A percentile compares a stretch with the other conserved stretches of the same genome.
phyloP scores from a whole-genome alignment of 2,888 invertebrate genomes.

The Leptopterna dolabrata region DNA sequence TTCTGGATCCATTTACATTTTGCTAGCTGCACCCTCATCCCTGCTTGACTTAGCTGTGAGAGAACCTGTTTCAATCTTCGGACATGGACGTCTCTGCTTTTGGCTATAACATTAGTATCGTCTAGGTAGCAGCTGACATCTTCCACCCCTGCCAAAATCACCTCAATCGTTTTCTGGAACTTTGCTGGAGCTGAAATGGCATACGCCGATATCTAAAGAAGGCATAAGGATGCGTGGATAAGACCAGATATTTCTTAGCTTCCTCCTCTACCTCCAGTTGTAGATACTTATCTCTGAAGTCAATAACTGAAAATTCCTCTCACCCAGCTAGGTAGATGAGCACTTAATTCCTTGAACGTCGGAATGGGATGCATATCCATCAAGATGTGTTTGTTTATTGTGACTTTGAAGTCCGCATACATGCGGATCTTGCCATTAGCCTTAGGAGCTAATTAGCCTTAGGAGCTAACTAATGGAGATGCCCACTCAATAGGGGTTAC shows the following conservation, averaged over 20 bases:
- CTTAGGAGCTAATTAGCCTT: too few relatives aligned
- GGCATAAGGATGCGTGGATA: not conserved
- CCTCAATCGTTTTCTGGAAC: constrained; percentile 63
- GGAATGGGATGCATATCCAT: not conserved
- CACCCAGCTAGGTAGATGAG: not conserved
- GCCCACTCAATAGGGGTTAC: too few relatives aligned
- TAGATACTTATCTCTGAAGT: not conserved
- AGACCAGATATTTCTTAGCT: not conserved
- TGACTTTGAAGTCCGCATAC: not conserved
- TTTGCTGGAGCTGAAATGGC: constrained; percentile 62
- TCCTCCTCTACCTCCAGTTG: not conserved
- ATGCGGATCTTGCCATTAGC: not conserved
- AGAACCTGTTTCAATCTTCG: not conserved
- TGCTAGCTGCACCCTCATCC: not conserved
- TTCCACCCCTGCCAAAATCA: constrained; percentile 63
- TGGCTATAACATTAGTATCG: constrained; percentile 63
- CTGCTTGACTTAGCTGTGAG: not conserved
- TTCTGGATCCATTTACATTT: constrained; percentile 34
- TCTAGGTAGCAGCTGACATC: constrained; percentile 64
- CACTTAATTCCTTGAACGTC: not conserved
- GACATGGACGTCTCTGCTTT: too few relatives aligned
- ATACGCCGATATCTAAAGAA: constrained; percentile 43
- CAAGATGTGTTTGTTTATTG: not conserved
- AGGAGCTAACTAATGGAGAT: too few relatives aligned
- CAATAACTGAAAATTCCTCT: not conserved